Percentiles rank a stretch among this genome's conserved stretches.
These are phyloP conservation scores for Heliconius hermathena DNA, from an alignment of 1,140 invertebrate species.

Conservation along the genomic window DNA sequence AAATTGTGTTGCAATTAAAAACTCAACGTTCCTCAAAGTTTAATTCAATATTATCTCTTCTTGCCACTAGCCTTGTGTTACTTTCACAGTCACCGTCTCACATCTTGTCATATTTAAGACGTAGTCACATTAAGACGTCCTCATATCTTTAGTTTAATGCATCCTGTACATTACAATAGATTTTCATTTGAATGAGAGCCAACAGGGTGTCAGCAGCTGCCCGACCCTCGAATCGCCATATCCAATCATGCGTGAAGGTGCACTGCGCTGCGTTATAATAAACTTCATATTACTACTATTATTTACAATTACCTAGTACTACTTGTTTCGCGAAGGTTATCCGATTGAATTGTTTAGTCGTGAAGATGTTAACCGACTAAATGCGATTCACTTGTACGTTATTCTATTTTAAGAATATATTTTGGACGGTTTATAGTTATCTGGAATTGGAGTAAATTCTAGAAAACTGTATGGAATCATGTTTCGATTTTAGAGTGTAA, in stretches of 20 bases:
- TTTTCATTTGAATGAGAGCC: slow-evolving; percentile 69
- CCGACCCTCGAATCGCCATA: slow-evolving; percentile 63
- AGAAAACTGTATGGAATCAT: background rate
- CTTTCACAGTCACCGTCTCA: background rate
- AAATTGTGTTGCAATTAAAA: slow-evolving; percentile 1
- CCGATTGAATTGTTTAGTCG: slow-evolving; percentile 19
- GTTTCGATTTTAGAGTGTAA: no score
- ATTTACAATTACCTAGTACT: slow-evolving; percentile 41
- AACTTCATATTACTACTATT: slow-evolving; percentile 53
- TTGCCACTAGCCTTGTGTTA: background rate
- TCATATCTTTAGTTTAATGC: slow-evolving; percentile 31
- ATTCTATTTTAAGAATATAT: background rate
- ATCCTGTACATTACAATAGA: slow-evolving; percentile 48
- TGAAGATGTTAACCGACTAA: slow-evolving; percentile 21
- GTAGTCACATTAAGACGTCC: slow-evolving; percentile 22
- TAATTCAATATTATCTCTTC: background rate
- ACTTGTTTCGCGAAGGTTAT: slow-evolving; percentile 29
- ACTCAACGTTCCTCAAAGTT: background rate
- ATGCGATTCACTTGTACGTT: background rate
- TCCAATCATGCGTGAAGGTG: slow-evolving; percentile 71
- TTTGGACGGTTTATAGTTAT: background rate
- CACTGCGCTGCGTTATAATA: slow-evolving; percentile 47
- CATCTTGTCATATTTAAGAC: slow-evolving; percentile 5
- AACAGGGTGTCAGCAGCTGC: slow-evolving; percentile 56
- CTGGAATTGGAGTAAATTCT: background rate